Evolutionary conservation across 2,888 invertebrate genomes (phyloP).

Genomic region (Mesoligia furuncula): DNA sequence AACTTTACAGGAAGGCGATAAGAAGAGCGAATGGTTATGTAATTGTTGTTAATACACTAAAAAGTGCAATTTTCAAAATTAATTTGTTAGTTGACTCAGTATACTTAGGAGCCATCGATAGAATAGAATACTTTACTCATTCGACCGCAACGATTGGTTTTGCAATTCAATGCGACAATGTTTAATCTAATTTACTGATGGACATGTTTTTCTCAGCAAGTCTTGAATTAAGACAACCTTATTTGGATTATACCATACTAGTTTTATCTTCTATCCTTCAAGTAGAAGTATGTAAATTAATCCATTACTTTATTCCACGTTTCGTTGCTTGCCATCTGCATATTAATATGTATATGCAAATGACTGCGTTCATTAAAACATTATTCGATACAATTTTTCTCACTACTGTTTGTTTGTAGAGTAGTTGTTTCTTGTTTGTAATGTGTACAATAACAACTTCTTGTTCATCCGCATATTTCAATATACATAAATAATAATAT

Average conservation of each 20-base stretch:
- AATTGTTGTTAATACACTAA: too few relatives aligned
- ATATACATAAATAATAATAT: not conserved
- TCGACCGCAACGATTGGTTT: not conserved
- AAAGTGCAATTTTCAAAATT: too few relatives aligned
- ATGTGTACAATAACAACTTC: constrained; percentile 1
- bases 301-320: constrained; percentile 23
- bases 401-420: constrained; percentile 23
- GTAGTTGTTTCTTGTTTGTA: not conserved
- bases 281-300: constrained; percentile 20
- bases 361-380: constrained; percentile 30
- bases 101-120: too few relatives aligned
- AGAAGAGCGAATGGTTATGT: too few relatives aligned
- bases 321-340: not conserved
- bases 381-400: constrained; percentile 22
- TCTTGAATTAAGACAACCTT: not conserved
- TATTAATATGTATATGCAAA: constrained; percentile 36
- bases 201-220: not conserved
- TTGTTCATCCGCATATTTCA: not conserved
- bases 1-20: too few relatives aligned
- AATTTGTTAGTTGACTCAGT: too few relatives aligned
- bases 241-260: not conserved
- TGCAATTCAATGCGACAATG: not conserved
- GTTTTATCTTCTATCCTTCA: constrained; percentile 8
- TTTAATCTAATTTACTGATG: not conserved
- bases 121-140: not conserved